These are phyloP conservation scores for Gallinago stenura DNA, from an alignment of 2,797 vertebrate genomes.

Conservation along the genomic window DNA sequence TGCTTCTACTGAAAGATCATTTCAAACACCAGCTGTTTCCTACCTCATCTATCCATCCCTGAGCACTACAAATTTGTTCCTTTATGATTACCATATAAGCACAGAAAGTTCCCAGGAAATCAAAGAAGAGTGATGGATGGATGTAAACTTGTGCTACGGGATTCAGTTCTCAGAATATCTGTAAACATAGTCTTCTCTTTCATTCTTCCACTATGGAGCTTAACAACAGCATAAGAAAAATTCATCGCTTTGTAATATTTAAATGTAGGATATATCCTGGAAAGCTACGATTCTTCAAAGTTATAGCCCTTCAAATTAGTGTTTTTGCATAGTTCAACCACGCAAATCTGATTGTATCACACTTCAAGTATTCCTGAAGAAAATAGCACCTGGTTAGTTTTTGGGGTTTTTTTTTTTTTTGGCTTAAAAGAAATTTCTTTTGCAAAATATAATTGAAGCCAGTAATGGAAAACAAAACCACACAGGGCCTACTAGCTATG, in stretches of 20 bases:
- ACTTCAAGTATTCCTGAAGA: neutral
- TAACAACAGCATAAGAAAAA: neutral
- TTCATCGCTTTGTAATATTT: neutral
- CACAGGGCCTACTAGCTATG: neutral
- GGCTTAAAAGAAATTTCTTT: neutral
- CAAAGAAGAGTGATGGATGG: neutral
- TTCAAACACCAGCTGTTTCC: neutral
- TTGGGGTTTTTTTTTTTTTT: neutral
- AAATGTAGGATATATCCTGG: neutral
- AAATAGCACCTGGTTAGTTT: neutral
- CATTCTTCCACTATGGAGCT: neutral
- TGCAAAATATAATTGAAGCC: neutral
- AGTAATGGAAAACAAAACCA: neutral
- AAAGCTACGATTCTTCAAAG: neutral
- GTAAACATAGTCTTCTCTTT: neutral
- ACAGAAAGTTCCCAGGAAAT: neutral
- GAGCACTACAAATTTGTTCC: neutral
- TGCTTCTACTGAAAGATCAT: neutral
- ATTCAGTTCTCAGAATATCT: neutral
- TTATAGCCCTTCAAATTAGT: neutral
- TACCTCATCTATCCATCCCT: neutral
- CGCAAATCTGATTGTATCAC: neutral
- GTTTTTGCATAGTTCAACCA: neutral
- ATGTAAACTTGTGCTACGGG: neutral
- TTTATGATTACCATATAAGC: neutral